Conservation (phyloP, 2,113 vertebrate species). For the Amphiprion ocellaris region DNA sequence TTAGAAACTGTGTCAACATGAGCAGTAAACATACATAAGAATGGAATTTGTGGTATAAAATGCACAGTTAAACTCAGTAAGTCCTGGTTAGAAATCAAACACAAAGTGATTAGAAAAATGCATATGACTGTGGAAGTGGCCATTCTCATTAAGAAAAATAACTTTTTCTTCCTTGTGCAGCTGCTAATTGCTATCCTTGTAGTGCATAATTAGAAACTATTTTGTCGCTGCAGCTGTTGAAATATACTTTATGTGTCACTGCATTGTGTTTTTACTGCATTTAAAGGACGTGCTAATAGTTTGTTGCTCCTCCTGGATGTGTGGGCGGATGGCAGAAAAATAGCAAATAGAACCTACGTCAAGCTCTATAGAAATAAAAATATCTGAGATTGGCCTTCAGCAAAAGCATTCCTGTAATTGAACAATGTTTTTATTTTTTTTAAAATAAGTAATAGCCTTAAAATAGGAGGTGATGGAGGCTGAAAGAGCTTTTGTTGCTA, state of each 20-base stretch:
- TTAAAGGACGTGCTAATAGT: not conserved
- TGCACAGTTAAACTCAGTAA: not conserved
- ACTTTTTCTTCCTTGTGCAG: not conserved
- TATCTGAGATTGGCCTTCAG: not conserved
- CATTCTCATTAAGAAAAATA: not conserved
- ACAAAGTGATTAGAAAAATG: not conserved
- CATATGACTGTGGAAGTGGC: not conserved
- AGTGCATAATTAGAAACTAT: no score
- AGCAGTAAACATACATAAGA: conserved; percentile 12
- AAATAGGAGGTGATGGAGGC: conserved; percentile 21
- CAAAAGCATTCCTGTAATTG: not conserved
- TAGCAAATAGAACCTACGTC: not conserved
- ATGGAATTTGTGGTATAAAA: not conserved
- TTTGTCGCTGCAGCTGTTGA: not conserved
- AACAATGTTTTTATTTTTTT: not conserved
- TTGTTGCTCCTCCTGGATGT: not conserved
- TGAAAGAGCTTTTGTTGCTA: conserved; percentile 20
- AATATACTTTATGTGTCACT: not conserved
- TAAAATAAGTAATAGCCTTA: not conserved
- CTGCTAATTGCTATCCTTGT: no score
- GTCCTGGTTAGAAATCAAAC: no score
- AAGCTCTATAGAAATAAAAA: not conserved
- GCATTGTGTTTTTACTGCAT: not conserved
- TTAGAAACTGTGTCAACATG: conserved; percentile 54
- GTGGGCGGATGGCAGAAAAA: not conserved